Conservation (phyloP, 2,888 invertebrate species). For the Nymphalis urticae region DNA sequence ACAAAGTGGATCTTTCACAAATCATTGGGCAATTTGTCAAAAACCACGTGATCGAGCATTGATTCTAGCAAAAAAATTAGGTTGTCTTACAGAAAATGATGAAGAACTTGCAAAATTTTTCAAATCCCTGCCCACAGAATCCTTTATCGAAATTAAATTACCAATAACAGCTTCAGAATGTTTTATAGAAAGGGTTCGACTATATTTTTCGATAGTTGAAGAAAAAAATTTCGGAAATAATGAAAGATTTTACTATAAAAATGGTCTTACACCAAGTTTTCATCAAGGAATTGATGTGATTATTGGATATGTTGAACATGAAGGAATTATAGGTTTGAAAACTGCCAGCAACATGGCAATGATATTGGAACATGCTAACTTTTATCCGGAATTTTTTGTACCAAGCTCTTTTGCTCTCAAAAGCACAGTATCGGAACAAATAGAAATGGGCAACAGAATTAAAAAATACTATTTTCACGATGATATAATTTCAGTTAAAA, state of each 20-base stretch:
- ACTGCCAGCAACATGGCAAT: slow-evolving; percentile 32
- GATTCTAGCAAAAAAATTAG: slow-evolving; percentile 54
- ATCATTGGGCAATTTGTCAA: slow-evolving; percentile 73
- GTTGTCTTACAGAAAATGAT: slow-evolving; percentile 53
- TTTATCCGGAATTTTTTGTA: slow-evolving; percentile 51
- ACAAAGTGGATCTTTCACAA: slow-evolving; percentile 85
- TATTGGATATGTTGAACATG: slow-evolving; percentile 85
- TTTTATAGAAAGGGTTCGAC: slow-evolving; percentile 39
- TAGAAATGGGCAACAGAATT: slow-evolving; percentile 52
- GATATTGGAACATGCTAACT: slow-evolving; percentile 46
- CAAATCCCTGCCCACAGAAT: slow-evolving; percentile 50
- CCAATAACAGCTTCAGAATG: slow-evolving; percentile 43
- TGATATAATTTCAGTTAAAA: slow-evolving; percentile 42
- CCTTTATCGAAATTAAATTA: slow-evolving; percentile 44
- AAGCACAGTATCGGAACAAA: slow-evolving; percentile 47
- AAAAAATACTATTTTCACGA: slow-evolving; percentile 53
- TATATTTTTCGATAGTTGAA: slow-evolving; percentile 47
- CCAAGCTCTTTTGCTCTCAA: slow-evolving; percentile 49
- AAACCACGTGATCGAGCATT: slow-evolving; percentile 75
- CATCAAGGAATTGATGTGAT: slow-evolving; percentile 83
- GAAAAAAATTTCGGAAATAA: slow-evolving; percentile 55
- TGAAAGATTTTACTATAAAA: slow-evolving; percentile 59
- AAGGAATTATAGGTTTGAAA: slow-evolving; percentile 72
- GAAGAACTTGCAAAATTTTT: slow-evolving; percentile 59
- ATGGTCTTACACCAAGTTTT: slow-evolving; percentile 58